A percentile compares a stretch with the other conserved stretches of the same genome.
Evolutionary conservation across 2,113 vertebrate genomes (phyloP).

Genomic region (Columbina picui): DNA sequence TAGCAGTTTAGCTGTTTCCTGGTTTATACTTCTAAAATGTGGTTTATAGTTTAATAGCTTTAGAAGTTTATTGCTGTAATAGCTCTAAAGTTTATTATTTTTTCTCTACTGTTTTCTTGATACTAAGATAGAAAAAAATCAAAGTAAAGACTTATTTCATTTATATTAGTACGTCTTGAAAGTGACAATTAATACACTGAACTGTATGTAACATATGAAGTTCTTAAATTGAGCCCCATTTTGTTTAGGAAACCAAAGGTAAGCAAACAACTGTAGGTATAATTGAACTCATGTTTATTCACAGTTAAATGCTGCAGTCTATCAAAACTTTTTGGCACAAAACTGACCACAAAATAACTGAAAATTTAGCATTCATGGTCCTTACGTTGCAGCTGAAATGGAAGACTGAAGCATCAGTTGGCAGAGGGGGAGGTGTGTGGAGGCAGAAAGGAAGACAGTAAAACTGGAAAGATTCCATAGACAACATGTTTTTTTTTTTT

Average conservation of each 20-base stretch:
- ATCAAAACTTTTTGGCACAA: constrained; percentile 75
- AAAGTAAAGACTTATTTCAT: background rate
- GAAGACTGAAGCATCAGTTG: background rate
- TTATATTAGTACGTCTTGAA: background rate
- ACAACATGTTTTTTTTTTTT: background rate
- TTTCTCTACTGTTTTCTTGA: background rate
- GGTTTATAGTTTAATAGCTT: background rate
- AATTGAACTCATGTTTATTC: background rate
- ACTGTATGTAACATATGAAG: background rate
- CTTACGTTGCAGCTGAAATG: background rate
- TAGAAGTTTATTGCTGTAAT: background rate
- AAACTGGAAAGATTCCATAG: constrained; percentile 19
- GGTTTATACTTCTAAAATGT: background rate
- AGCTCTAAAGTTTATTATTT: background rate
- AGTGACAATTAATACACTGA: background rate
- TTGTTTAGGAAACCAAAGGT: background rate
- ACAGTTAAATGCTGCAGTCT: background rate
- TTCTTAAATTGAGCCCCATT: background rate
- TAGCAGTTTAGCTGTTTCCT: background rate
- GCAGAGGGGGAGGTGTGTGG: background rate
- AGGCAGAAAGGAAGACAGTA: background rate
- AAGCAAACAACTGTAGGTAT: background rate
- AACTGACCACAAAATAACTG: constrained; percentile 71
- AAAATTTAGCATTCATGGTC: constrained; percentile 48
- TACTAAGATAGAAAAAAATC: background rate